Evolutionary conservation across 1,140 invertebrate genomes (phyloP).

Genomic region (Zeugodacus cucurbitae): DNA sequence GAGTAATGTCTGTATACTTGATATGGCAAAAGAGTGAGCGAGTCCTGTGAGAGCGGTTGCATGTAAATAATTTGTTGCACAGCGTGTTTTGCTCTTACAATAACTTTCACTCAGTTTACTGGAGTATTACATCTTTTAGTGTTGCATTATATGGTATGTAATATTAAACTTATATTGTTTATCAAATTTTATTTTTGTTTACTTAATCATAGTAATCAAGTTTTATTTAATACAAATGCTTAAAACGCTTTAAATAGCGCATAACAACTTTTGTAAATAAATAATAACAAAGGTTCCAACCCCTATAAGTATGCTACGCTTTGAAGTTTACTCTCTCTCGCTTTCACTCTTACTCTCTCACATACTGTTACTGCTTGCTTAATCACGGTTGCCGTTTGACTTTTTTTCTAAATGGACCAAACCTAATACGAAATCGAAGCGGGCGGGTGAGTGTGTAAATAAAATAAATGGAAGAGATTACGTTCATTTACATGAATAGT

Average conservation of each 20-base stretch:
- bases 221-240: background rate
- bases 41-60: background rate
- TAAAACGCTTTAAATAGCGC: background rate
- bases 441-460: too few relatives aligned
- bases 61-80: background rate
- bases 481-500: too few relatives aligned
- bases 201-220: background rate
- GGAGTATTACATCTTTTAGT: background rate
- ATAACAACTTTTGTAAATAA: background rate
- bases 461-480: too few relatives aligned
- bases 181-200: background rate
- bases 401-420: too few relatives aligned
- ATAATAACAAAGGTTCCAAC: conserved; percentile 1
- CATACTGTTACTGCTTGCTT: background rate
- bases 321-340: background rate
- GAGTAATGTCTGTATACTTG: conserved; percentile 27
- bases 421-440: too few relatives aligned
- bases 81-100: background rate
- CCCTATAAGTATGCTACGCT: background rate
- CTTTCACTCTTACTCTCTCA: background rate
- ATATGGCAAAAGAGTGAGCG: background rate
- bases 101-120: background rate
- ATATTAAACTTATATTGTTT: background rate
- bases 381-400: too few relatives aligned
- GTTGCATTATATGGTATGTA: too few relatives aligned